Base-by-base conservation (phyloP, 2,888 invertebrate genomes). In the Schizaphis graminum region DNA sequence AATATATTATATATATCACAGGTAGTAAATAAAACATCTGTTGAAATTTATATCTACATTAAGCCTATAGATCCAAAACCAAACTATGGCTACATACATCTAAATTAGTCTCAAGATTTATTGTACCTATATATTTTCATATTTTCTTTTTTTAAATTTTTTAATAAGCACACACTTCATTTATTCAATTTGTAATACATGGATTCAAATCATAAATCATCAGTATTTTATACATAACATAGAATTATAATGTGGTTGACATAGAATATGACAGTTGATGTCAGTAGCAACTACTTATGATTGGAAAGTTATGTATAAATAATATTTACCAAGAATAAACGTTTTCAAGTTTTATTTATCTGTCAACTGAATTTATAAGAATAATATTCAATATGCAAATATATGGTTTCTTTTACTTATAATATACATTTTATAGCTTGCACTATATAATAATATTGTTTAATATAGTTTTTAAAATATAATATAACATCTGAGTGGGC, bases 241-340 rank as follows among this genome's bases (percentile, higher is more conserved):
- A 77, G 84, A 84, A 24, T 28, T 84, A 85, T 56, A 85, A 56
- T 44, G 41, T 1, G 56, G 21, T 56, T 84, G 41, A 84, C 84
- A 91, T 41, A 28, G 21, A 85, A 56, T 16, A 56, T 41, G 77
- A 84, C 91, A 91, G 56, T 56, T 84, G 35, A 84, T 85, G 91
- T 91, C 56, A 91, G 56, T 56, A 84, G 8, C 35, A 41, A 53
- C 26, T 56, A 91, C 53, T 84, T 56, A 85, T 44, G 35, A 56
- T n/a, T 35, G 16, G 53, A 28, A 77, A 41, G 84, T 47, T 67
- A 44, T 28, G 47, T 28, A 89, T 8, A 26, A 67, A 67, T 26
- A 7, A 35, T 24, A 21, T 49, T 21, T 24, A n/a, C 53, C n/a
- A 53, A 16, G 10, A 56, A 28, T 85, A 41, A 56, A 85, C 28